Percentiles rank a stretch among this genome's conserved stretches.
Evolutionary conservation across 2,888 invertebrate genomes (phyloP).

Genomic region (Strigamia transsilvanica): DNA sequence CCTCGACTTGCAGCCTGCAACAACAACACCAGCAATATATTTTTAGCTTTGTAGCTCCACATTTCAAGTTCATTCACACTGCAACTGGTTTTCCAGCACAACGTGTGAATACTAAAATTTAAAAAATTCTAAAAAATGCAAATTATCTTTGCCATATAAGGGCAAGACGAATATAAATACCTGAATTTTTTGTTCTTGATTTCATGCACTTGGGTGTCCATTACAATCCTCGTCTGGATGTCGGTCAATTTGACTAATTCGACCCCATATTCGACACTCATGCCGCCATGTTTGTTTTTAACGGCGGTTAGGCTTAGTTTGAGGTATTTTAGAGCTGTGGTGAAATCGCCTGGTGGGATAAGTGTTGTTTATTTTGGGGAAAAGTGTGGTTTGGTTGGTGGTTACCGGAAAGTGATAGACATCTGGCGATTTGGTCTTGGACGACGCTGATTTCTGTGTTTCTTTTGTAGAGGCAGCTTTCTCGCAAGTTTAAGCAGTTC

Average conservation of each 20-base stretch:
- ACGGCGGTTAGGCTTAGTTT: conserved; percentile 70
- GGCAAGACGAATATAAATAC: background rate
- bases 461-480: conserved; percentile 67
- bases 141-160: background rate
- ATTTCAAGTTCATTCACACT: background rate
- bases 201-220: background rate
- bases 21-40: background rate
- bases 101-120: background rate
- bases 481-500: conserved; percentile 66
- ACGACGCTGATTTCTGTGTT: conserved; percentile 67
- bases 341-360: conserved; percentile 63
- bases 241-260: conserved; percentile 74
- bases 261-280: conserved; percentile 73
- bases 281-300: conserved; percentile 71
- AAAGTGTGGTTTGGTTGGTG: too few relatives aligned
- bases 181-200: conserved; percentile 6
- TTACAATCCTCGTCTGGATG: conserved; percentile 67
- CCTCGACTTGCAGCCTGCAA: background rate
- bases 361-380: conserved; percentile 56
- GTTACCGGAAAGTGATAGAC: conserved; percentile 68
- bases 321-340: conserved; percentile 65
- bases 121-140: background rate
- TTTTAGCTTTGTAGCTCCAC: background rate
- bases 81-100: background rate
- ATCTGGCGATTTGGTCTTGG: conserved; percentile 68